These are phyloP conservation scores for Metopolophium dirhodum DNA, from an alignment of 1,140 invertebrate species.

Conservation along the genomic window DNA sequence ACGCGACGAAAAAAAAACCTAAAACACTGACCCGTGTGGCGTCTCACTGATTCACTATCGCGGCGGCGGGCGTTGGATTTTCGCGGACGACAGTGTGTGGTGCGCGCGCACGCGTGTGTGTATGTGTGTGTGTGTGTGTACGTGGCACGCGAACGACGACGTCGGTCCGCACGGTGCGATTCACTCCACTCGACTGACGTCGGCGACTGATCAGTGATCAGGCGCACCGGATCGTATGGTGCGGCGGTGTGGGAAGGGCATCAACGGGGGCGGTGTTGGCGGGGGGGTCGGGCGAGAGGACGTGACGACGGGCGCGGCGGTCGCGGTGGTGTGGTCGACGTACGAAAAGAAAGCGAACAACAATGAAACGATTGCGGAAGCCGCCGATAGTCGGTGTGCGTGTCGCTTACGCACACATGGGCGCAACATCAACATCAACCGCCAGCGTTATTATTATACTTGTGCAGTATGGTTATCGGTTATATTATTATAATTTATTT, in stretches of 20 bases:
- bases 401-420: not conserved
- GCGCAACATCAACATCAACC: not conserved
- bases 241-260: not conserved
- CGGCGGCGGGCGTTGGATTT: not conserved
- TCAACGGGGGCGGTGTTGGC: not conserved
- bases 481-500: not conserved
- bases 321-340: conserved; percentile 9
- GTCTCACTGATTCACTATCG: not conserved
- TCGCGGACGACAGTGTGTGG: not conserved
- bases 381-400: conserved; percentile 45
- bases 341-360: conserved; percentile 54
- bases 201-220: not conserved
- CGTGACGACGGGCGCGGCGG: not conserved
- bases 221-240: not conserved
- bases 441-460: not conserved
- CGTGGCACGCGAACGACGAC: conserved; percentile 31
- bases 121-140: not conserved
- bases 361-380: conserved; percentile 54
- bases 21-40: not conserved
- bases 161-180: not conserved
- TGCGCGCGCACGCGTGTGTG: not conserved
- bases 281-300: not conserved
- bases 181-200: conserved; percentile 49
- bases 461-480: not conserved
- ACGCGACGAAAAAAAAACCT: not conserved